Conservation (phyloP, 2,888 invertebrate genomes). For the Diogma glabrata region DNA sequence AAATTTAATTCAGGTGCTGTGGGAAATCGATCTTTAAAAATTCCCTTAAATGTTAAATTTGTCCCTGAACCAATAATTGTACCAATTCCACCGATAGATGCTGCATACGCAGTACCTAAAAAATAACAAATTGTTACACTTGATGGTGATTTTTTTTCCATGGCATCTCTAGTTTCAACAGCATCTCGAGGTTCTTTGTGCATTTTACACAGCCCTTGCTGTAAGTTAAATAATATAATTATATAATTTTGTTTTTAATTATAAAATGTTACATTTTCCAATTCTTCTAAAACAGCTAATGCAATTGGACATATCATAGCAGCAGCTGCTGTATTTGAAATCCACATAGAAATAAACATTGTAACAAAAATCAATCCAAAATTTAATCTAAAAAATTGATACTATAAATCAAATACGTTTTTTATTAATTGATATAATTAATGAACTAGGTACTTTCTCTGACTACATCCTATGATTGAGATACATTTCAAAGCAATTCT, state of each 20-base stretch:
- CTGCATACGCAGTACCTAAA: slow-evolving; percentile 67
- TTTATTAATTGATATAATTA: too few relatives aligned
- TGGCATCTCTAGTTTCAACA: slow-evolving; percentile 19
- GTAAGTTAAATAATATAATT: slow-evolving; percentile 23
- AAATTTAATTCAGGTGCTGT: slow-evolving; percentile 48
- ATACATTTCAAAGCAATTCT: too few relatives aligned
- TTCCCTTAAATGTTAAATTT: slow-evolving; percentile 72
- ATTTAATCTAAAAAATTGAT: slow-evolving; percentile 59
- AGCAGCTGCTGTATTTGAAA: slow-evolving; percentile 86
- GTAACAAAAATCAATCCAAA: slow-evolving; percentile 78
- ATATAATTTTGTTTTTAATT: too few relatives aligned
- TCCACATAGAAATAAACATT: slow-evolving; percentile 95
- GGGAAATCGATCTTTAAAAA: slow-evolving; percentile 55
- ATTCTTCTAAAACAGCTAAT: slow-evolving; percentile 69
- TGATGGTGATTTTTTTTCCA: slow-evolving; percentile 48
- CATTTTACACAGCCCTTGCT: slow-evolving; percentile 57
- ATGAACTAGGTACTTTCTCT: too few relatives aligned
- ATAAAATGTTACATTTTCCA: slow-evolving; percentile 61
- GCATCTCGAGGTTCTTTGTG: slow-evolving; percentile 36
- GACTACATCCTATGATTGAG: too few relatives aligned
- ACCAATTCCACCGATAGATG: slow-evolving; percentile 69
- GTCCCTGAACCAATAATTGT: slow-evolving; percentile 71
- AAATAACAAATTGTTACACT: slow-evolving; percentile 68
- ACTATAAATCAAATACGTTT: too few relatives aligned
- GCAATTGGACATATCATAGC: slow-evolving; percentile 93